phyloP scores from a whole-genome alignment of 2,888 invertebrate genomes.

The Stenoptilia bipunctidactyla region DNA sequence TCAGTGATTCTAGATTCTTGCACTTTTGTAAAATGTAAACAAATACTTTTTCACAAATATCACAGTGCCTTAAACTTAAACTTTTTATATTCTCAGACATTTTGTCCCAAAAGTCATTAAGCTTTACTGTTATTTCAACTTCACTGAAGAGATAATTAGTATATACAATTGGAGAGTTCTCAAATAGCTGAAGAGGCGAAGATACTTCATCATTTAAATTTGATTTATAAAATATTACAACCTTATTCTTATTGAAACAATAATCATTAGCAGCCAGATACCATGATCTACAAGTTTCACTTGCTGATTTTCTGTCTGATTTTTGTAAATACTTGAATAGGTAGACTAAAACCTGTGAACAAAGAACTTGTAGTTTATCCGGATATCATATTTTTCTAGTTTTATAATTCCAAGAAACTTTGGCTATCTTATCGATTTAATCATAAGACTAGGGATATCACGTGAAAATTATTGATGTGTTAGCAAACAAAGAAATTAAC shows the following conservation, averaged over 20 bases:
- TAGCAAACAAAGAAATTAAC: conserved; percentile 34
- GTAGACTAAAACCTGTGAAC: conserved; percentile 73
- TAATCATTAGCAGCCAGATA: conserved; percentile 76
- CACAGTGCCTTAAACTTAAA: conserved; percentile 71
- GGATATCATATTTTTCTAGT: no score
- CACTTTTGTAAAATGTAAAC: conserved; percentile 70
- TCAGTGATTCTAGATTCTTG: conserved; percentile 68
- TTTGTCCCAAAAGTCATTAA: conserved; percentile 67
- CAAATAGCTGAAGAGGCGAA: conserved; percentile 46
- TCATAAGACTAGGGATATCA: conserved; percentile 25
- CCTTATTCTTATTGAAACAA: conserved; percentile 65
- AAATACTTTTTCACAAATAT: conserved; percentile 75
- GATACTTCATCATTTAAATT: conserved; percentile 43
- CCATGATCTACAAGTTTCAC: conserved; percentile 76
- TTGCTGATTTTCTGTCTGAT: conserved; percentile 75
- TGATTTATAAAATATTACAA: conserved; percentile 57
- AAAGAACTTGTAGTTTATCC: background rate
- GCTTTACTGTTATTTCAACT: conserved; percentile 63
- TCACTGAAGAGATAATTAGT: conserved; percentile 65
- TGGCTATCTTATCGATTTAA: background rate
- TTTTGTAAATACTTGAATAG: conserved; percentile 74
- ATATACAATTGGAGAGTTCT: conserved; percentile 50
- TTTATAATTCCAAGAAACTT: no score
- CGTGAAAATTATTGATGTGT: conserved; percentile 38
- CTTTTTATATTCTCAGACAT: conserved; percentile 69